These are phyloP conservation scores for Lepus europaeus DNA, from an alignment of 2,113 vertebrate species.

Conservation along the genomic window DNA sequence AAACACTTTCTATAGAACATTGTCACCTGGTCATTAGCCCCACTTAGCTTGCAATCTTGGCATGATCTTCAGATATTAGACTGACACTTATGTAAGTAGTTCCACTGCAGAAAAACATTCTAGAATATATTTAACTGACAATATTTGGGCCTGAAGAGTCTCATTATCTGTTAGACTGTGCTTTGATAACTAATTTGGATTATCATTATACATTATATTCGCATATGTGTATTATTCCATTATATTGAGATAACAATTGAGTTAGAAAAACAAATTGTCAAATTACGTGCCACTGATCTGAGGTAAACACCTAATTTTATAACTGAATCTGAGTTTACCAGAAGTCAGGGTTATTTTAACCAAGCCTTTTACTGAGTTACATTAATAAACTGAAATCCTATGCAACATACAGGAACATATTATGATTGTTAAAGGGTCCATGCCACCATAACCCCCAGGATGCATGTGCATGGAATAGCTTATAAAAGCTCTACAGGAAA, in stretches of 20 bases:
- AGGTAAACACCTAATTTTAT: not conserved
- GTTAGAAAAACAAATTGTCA: not conserved
- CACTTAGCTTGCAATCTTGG: conserved; percentile 24
- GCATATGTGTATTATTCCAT: not conserved
- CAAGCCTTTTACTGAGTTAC: not conserved
- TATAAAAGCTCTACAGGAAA: conserved; percentile 31
- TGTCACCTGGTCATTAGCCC: conserved; percentile 7
- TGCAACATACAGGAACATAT: not conserved
- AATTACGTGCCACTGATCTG: not conserved
- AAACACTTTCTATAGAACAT: not conserved
- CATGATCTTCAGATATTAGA: not conserved
- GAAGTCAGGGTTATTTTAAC: not conserved
- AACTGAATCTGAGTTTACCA: not conserved
- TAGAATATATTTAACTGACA: not conserved
- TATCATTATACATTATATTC: not conserved
- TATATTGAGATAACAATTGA: not conserved
- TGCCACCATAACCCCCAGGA: conserved; percentile 19
- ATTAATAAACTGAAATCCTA: conserved; percentile 29
- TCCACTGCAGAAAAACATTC: not conserved
- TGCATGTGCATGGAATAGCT: not conserved
- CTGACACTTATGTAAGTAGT: conserved; percentile 4
- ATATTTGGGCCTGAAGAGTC: not conserved
- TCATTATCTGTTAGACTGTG: conserved; percentile 4
- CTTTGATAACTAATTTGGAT: conserved; percentile 52
- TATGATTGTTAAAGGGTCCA: not conserved